Conservation (phyloP, 2,888 invertebrate genomes). For the Vannuccia rotundouncinata region DNA sequence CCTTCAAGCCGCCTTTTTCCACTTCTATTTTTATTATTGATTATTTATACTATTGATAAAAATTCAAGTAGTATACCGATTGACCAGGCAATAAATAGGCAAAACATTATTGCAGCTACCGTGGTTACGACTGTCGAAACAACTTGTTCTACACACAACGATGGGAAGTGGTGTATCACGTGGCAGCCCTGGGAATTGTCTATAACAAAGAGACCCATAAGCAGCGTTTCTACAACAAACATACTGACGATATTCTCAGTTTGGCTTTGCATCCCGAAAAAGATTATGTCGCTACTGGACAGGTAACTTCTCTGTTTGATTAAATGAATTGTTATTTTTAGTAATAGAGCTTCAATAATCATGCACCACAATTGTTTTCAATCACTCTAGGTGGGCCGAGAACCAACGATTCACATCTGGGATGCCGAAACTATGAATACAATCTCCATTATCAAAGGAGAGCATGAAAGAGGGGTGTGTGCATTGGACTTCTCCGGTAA, state of each 20-base stretch:
- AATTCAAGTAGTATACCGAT: neutral
- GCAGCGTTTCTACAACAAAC: conserved; percentile 56
- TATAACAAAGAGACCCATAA: conserved; percentile 50
- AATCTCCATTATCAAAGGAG: conserved; percentile 55
- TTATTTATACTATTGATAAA: too few species aligned
- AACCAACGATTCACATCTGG: conserved; percentile 57
- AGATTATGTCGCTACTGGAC: conserved; percentile 56
- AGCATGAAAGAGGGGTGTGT: conserved; percentile 56
- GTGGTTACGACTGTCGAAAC: conserved; percentile 58
- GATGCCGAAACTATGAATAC: conserved; percentile 56
- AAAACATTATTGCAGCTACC: conserved; percentile 55
- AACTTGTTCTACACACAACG: conserved; percentile 56
- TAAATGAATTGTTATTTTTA: too few species aligned
- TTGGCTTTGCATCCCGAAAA: conserved; percentile 56
- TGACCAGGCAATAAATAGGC: neutral
- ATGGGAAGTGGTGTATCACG: conserved; percentile 57
- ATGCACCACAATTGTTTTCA: too few species aligned
- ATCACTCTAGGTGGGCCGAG: conserved; percentile 56
- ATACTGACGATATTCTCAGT: conserved; percentile 58
- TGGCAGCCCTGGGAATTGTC: conserved; percentile 57
- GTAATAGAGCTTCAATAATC: too few species aligned
- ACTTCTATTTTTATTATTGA: too few species aligned
- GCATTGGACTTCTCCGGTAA: conserved; percentile 56
- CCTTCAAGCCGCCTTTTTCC: too few species aligned
- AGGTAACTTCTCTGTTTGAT: too few species aligned